Evolutionary conservation across 64 coral and sea anemone genomes (phyloP), one percentile per base, ranked within the genome.

Genomic region (Platygyra sinensis): DNA sequence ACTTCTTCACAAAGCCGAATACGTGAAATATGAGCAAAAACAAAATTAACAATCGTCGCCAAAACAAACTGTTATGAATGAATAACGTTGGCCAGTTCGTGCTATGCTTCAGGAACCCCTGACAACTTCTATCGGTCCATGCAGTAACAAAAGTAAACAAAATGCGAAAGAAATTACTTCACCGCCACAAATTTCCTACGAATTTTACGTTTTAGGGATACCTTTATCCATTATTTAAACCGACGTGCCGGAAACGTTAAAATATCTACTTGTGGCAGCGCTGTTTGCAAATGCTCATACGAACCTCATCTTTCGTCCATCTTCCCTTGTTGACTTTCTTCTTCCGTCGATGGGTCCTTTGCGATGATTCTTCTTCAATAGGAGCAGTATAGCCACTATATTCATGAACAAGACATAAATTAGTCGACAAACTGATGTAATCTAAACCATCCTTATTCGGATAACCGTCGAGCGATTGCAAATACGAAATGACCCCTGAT

Each of bases 281-380:
- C 62, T 71, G 22, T 31, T 81, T 15, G 79, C 79, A 81, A 72
- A 51, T 67, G 67, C 63, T 62, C 65, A 82, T 46, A 85, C 81
- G 24, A 90, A 97, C 95, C 95, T 97, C 95, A 4, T 94, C 95
- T 86, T 97, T 97, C 67, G 95, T 97, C 95, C 95, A 97, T 52
- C 95, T 92, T 72, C 95, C 95, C 63, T 97, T 97, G 72, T 97
- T 97, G 39, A 97, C 83, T 94, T 94, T 97, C 72, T 97, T 97
- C 88, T 97, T 97, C 73, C 80, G 89, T 10, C 95, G 95, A 61
- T 94, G 90, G 4, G 82, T 72, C 82, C 95, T 85, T 28, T 90
- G 82, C 5, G 88, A 76, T 10, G 30, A 36, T 31, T 65, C 72
- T 20, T 96, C 87, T 22, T 96, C 95, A 19, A 86, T 87, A 72